Conservation (phyloP, 2,797 vertebrate genomes). For the Dromococcyx pavoninus region DNA sequence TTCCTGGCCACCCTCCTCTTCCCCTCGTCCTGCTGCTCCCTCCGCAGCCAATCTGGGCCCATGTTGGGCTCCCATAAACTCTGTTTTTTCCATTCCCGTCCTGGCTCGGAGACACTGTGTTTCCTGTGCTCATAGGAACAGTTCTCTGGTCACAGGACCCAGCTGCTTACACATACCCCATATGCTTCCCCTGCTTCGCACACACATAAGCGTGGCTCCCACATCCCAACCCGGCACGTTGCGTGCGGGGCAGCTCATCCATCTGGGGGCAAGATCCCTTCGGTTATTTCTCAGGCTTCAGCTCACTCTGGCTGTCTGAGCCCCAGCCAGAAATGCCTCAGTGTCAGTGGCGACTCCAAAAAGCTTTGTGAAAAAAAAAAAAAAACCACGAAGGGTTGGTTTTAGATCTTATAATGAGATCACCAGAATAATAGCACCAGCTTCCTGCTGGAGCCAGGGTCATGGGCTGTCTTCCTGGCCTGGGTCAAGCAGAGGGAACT, state of each 20-base stretch:
- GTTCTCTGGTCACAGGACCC: slow-evolving; percentile 70
- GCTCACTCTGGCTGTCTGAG: slow-evolving; percentile 32
- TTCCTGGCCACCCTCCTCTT: slow-evolving; percentile 47
- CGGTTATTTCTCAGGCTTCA: slow-evolving; percentile 42
- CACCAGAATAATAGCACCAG: slow-evolving; percentile 67
- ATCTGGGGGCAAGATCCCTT: slow-evolving; percentile 65
- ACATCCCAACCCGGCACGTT: slow-evolving; percentile 39
- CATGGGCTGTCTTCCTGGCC: slow-evolving; percentile 39
- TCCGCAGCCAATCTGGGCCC: slow-evolving; percentile 41
- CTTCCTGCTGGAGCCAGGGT: slow-evolving; percentile 66
- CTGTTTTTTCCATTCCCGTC: slow-evolving; percentile 67
- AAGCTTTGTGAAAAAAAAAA: background rate
- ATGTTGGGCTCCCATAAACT: slow-evolving; percentile 69
- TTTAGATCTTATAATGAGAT: slow-evolving; percentile 64
- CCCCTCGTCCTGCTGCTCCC: slow-evolving; percentile 42
- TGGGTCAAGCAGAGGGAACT: slow-evolving; percentile 28
- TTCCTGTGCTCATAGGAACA: slow-evolving; percentile 70
- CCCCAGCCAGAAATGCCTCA: slow-evolving; percentile 39
- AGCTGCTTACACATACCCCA: slow-evolving; percentile 70
- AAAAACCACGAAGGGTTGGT: slow-evolving; percentile 7
- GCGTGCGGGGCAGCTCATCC: slow-evolving; percentile 67
- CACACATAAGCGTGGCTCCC: slow-evolving; percentile 61
- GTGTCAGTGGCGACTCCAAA: slow-evolving; percentile 38
- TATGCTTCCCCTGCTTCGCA: slow-evolving; percentile 66
- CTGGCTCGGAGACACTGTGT: slow-evolving; percentile 65